Conservation (phyloP, 2,888 invertebrate genomes). For the Ctena decussata region DNA sequence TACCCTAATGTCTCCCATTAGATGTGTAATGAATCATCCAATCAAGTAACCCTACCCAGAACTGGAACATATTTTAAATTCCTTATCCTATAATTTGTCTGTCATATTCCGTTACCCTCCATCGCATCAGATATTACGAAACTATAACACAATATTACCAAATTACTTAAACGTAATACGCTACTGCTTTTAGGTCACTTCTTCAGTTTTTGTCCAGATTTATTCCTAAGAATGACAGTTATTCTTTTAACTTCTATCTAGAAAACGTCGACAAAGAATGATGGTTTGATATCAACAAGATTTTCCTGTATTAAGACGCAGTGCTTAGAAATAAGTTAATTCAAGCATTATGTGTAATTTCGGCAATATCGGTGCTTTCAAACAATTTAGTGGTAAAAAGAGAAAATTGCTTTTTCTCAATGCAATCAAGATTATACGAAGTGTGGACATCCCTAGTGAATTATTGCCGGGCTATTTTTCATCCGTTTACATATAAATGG, state of each 20-base stretch:
- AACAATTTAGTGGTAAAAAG: constrained; percentile 68
- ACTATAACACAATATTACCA: not conserved
- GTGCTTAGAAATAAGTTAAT: constrained; percentile 56
- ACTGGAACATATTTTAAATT: too few relatives aligned
- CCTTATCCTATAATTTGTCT: not conserved
- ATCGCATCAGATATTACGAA: not conserved
- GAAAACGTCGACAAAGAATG: constrained; percentile 47
- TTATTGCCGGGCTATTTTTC: constrained; percentile 56
- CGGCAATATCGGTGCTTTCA: constrained; percentile 66
- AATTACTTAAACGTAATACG: not conserved
- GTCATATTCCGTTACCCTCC: not conserved
- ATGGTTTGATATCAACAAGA: constrained; percentile 51
- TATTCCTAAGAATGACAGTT: constrained; percentile 62
- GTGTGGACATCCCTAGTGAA: constrained; percentile 49
- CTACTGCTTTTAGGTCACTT: not conserved
- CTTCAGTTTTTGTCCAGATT: constrained; percentile 32
- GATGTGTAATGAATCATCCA: too few relatives aligned
- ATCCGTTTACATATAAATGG: constrained; percentile 57
- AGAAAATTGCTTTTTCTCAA: constrained; percentile 62
- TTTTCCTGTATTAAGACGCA: constrained; percentile 41
- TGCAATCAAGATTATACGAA: constrained; percentile 56
- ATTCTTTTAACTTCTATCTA: constrained; percentile 67
- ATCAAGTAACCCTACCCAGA: too few relatives aligned
- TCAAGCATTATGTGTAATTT: constrained; percentile 69
- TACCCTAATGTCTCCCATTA: too few relatives aligned